phyloP scores from a whole-genome alignment of 2,888 invertebrate genomes.

The Adelphocoris suturalis region DNA sequence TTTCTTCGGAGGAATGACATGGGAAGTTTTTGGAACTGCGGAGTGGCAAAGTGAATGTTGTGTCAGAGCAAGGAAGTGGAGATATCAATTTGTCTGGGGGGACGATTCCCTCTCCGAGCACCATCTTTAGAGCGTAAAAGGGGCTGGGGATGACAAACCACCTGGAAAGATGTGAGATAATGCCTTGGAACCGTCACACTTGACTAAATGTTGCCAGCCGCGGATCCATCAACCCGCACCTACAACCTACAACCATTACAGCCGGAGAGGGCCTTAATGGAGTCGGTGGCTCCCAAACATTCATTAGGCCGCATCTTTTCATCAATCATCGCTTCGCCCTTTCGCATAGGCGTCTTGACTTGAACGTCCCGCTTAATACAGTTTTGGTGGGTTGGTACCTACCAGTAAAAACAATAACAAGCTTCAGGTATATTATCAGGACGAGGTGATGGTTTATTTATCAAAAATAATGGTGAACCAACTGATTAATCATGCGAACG shows the following conservation, averaged over 20 bases:
- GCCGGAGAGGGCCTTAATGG: slow-evolving; percentile 26
- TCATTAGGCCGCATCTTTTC: slow-evolving; percentile 31
- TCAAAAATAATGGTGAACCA: no score
- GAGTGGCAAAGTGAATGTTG: neutral
- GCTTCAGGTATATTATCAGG: no score
- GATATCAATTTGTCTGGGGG: slow-evolving; percentile 42
- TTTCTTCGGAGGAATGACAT: no score
- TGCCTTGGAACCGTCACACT: slow-evolving; percentile 14
- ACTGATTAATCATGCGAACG: no score
- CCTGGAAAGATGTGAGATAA: slow-evolving; percentile 42
- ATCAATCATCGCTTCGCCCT: slow-evolving; percentile 10
- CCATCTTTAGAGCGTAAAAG: slow-evolving; percentile 49
- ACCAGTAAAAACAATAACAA: no score
- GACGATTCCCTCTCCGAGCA: neutral
- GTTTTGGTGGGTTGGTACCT: no score
- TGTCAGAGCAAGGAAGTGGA: slow-evolving; percentile 25
- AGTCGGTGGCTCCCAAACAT: slow-evolving; percentile 50
- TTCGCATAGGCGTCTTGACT: neutral
- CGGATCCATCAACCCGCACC: slow-evolving; percentile 8
- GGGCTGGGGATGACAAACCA: slow-evolving; percentile 60
- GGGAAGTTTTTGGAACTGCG: no score
- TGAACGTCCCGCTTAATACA: neutral
- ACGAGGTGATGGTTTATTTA: no score
- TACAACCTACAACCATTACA: slow-evolving; percentile 8
- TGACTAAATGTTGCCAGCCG: slow-evolving; percentile 22